Evolutionary conservation across 1,140 invertebrate genomes (phyloP).

Genomic region (Pseudomyrmex gracilis): DNA sequence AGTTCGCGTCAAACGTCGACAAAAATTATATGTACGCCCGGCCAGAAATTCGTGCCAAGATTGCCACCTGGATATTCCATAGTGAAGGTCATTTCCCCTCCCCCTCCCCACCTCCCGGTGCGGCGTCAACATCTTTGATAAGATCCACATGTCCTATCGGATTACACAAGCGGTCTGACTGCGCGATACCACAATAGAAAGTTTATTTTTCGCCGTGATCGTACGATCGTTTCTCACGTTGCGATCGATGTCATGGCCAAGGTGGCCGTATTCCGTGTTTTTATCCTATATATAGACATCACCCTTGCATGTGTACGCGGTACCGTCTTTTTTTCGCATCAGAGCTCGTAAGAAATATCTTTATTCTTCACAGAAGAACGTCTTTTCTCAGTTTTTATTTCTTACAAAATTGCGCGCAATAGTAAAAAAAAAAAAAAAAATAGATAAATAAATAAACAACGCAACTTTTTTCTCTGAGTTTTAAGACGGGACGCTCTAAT

Average conservation of each 20-base stretch:
- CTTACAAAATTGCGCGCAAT: no score
- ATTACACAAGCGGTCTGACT: conserved; percentile 44
- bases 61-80: conserved; percentile 62
- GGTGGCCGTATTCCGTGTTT: conserved; percentile 20
- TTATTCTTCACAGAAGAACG: no score
- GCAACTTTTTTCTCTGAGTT: no score
- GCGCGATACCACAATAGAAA: conserved; percentile 47
- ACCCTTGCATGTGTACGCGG: no score
- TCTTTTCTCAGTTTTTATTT: no score
- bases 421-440: no score
- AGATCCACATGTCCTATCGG: conserved; percentile 11
- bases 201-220: background rate
- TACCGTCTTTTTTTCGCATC: no score
- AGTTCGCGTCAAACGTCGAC: no score
- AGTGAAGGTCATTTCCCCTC: conserved; percentile 37
- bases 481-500: background rate
- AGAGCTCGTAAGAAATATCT: no score
- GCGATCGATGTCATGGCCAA: conserved; percentile 53
- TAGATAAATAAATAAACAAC: no score
- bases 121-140: conserved; percentile 49
- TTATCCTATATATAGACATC: conserved; percentile 1
- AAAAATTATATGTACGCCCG: conserved; percentile 9
- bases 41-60: conserved; percentile 57
- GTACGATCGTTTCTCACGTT: conserved; percentile 12
- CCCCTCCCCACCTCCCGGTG: background rate